phyloP scores from a whole-genome alignment of 2,888 invertebrate genomes.

The Melanostoma mellinum region DNA sequence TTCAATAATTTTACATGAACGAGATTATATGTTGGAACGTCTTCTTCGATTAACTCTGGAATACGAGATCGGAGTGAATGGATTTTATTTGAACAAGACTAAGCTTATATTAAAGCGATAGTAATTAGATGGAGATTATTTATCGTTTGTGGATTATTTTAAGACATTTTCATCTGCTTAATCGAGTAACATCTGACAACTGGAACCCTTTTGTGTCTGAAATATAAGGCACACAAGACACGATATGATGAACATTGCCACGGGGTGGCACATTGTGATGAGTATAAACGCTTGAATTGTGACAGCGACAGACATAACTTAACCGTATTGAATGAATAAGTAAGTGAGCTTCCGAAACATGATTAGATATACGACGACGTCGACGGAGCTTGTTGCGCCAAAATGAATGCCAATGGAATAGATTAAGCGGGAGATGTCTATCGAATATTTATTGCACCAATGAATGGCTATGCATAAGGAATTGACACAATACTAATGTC shows the following conservation, averaged over 20 bases:
- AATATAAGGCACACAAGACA: too few relatives aligned
- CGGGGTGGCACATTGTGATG: neutral
- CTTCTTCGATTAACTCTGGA: neutral
- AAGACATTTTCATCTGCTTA: neutral
- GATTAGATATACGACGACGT: neutral
- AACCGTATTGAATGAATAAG: constrained; percentile 3
- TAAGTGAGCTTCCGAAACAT: neutral
- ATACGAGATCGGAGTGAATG: neutral
- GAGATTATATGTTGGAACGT: neutral
- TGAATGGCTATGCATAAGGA: neutral
- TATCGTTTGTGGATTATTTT: neutral
- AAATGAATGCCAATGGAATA: constrained; percentile 2
- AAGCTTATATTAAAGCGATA: neutral
- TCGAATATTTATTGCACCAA: constrained; percentile 2
- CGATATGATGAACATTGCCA: too few relatives aligned
- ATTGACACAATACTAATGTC: constrained; percentile 9
- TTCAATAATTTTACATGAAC: constrained; percentile 15
- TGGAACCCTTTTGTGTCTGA: neutral
- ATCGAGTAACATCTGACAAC: neutral
- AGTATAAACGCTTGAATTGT: constrained; percentile 9
- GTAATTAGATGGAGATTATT: neutral
- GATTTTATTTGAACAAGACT: neutral
- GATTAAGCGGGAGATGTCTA: constrained; percentile 3
- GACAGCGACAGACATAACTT: neutral
- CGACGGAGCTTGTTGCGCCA: neutral